Evolutionary conservation across 2,888 invertebrate genomes (phyloP), one percentile per base, ranked within the genome.

Genomic region (Epinotia nisella): DNA sequence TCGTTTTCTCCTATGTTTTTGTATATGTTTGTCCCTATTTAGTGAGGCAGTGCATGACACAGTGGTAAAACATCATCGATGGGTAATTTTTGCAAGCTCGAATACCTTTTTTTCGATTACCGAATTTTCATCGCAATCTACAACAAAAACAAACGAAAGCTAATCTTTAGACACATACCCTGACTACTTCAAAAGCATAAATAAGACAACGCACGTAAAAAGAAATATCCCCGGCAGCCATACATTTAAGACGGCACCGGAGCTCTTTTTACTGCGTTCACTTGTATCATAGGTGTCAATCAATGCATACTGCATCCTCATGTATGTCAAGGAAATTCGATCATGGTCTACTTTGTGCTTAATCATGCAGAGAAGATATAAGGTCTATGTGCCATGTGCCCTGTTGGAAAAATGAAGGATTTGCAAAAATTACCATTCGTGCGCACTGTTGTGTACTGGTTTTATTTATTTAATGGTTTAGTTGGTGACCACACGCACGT

Each of bases 401-500:
- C 13, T 3, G 15, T 13, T 15, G 3, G 7, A n/a, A 49, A 45
- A 49, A 49, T 0, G 2, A 3, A 13, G 13, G 3, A 13, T 13
- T n/a, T 49, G 65, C 55, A 53, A 66, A 66, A 66, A 55, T 55
- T 66, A 66, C 65, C 41, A 70, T 74, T 75, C 76, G 74, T 17
- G 49, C 56, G 67, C 67, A 67, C 67, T 75, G 75, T 73, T 76
- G 49, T 61, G 67, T 72, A 67, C 61, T 75, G 75, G 72, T 76
- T 80, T 83, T 76, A 76, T 78, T 75, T 76, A 78, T 79, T 74
- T 84, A 82, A 84, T 87, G 85, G 86, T 89, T 89, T 89, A 87
- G 84, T 88, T 90, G 85, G 87, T 87, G 79, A 81, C 80, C 85
- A 88, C 88, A 89, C 87, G 89, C 91, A 91, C 90, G 82, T 83